A percentile compares a stretch with the other conserved stretches of the same genome.
These are phyloP conservation scores for Diadema setosum DNA, from an alignment of 35 echinoderm and acorn worm genomes.

Conservation along the genomic window DNA sequence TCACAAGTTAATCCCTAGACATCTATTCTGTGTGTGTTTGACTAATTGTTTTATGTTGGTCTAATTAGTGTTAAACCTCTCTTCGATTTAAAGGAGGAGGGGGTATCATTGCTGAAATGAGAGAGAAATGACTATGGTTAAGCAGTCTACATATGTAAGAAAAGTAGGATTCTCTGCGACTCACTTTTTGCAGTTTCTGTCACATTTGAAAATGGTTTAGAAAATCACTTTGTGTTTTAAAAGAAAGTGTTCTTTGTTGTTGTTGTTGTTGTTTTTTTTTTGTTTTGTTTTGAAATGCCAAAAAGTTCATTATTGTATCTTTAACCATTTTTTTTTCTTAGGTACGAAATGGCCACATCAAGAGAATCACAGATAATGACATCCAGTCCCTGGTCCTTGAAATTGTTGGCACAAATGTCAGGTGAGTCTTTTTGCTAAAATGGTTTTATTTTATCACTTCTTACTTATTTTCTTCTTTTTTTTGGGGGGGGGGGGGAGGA, in stretches of 20 bases:
- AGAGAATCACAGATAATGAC: conserved; percentile 99
- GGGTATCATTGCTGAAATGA: too few species aligned
- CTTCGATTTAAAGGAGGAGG: too few species aligned
- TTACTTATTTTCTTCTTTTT: neutral
- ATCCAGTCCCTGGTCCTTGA: conserved; percentile 98
- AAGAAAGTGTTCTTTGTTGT: neutral
- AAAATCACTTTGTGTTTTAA: neutral
- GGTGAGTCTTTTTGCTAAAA: conserved; percentile 32
- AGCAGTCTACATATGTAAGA: too few species aligned
- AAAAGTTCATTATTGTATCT: neutral
- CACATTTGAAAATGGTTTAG: neutral
- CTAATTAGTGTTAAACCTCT: too few species aligned
- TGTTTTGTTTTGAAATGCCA: neutral
- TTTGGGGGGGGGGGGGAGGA: too few species aligned
- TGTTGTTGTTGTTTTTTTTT: neutral
- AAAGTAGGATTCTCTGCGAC: too few species aligned
- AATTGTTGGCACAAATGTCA: conserved; percentile 99
- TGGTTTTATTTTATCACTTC: neutral
- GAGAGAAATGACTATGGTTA: too few species aligned
- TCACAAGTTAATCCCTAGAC: too few species aligned
- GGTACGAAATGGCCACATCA: conserved; percentile 99
- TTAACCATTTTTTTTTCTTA: conserved; percentile 14
- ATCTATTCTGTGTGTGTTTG: too few species aligned
- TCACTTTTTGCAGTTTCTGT: too few species aligned
- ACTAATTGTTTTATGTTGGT: too few species aligned